Evolutionary conservation across 2,888 invertebrate species (phyloP).

Genomic region (Torymus auratus): DNA sequence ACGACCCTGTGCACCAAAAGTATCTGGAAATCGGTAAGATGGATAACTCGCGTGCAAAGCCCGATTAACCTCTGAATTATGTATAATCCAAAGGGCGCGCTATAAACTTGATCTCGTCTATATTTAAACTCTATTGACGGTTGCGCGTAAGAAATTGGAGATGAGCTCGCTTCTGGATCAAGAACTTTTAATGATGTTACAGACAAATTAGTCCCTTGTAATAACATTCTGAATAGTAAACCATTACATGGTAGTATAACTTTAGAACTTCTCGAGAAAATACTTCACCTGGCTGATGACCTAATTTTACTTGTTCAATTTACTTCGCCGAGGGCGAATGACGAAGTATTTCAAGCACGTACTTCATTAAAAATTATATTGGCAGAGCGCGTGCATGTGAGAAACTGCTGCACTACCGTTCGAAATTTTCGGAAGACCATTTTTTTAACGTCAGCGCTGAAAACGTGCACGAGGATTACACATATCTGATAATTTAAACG

Average conservation of each 20-base stretch:
- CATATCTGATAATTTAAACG: too few species aligned
- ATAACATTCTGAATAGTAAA: neutral
- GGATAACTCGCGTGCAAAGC: too few species aligned
- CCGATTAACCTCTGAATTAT: too few species aligned
- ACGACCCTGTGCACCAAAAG: conserved; percentile 94
- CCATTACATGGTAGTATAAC: neutral
- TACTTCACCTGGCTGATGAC: conserved; percentile 1
- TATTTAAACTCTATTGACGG: too few species aligned
- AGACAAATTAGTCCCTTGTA: neutral
- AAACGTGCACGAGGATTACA: too few species aligned
- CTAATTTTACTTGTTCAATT: conserved; percentile 21
- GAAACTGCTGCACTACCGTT: too few species aligned
- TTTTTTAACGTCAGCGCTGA: too few species aligned
- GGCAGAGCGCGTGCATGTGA: neutral
- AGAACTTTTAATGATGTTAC: too few species aligned
- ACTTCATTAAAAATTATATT: conserved; percentile 20
- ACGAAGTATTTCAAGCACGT: conserved; percentile 22
- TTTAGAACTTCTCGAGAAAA: neutral
- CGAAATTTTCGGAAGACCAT: too few species aligned
- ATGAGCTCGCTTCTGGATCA: too few species aligned
- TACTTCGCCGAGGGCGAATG: neutral
- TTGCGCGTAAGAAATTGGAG: too few species aligned
- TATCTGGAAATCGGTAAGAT: conserved; percentile 93
- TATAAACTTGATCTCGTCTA: neutral
- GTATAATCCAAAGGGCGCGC: too few species aligned